Percentiles rank a stretch among this genome's conserved stretches.
These are phyloP conservation scores for Lepidiolamprologus cunningtoni DNA, from an alignment of 2,113 vertebrate genomes.

Conservation along the genomic window DNA sequence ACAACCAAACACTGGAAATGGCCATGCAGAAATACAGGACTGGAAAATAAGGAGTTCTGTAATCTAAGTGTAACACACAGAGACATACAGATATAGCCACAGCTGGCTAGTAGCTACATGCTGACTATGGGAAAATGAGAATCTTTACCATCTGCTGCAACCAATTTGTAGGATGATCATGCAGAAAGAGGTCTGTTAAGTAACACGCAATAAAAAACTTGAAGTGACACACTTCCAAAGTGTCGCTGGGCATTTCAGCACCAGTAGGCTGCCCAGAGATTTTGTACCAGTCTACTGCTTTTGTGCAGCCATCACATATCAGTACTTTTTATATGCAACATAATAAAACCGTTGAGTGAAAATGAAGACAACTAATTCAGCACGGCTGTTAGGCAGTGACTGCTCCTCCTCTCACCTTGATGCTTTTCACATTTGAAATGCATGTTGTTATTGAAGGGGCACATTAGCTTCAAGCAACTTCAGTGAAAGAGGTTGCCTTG, in stretches of 20 bases:
- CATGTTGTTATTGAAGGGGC: not conserved
- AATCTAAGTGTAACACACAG: not conserved
- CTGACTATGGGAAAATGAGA: not conserved
- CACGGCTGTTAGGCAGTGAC: not conserved
- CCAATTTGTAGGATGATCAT: not conserved
- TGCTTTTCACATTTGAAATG: constrained; percentile 5
- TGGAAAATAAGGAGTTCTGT: not conserved
- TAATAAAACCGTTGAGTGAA: not conserved
- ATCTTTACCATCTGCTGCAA: not conserved
- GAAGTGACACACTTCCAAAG: not conserved
- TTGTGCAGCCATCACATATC: not conserved
- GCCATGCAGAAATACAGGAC: not conserved
- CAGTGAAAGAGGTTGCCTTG: not conserved
- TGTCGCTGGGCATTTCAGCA: not conserved
- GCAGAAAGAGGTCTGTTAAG: not conserved
- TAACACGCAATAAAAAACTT: not conserved
- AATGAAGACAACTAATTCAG: not conserved
- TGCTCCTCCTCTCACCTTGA: not conserved
- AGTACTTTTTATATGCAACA: not conserved
- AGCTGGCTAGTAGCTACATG: not conserved
- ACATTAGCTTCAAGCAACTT: not conserved
- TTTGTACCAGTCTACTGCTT: not conserved
- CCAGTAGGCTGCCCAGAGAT: not conserved
- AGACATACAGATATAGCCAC: not conserved
- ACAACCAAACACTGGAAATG: not conserved